Base-by-base conservation (phyloP, 1,140 invertebrate genomes). In the Drosophila kepulauana region DNA sequence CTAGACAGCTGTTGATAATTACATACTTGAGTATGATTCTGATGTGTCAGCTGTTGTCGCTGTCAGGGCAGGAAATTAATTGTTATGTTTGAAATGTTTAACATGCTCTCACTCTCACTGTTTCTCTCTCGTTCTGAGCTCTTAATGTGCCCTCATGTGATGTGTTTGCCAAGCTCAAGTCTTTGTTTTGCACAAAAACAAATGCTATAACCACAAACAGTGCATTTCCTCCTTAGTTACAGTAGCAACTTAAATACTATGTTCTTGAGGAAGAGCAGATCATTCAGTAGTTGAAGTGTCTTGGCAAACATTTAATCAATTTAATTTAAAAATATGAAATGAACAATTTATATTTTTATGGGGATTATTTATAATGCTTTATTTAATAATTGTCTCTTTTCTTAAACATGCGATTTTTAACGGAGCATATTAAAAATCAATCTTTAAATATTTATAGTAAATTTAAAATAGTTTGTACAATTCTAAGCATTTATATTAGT, bases 1-100 rank as follows among this genome's bases (percentile, higher is more conserved):
- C 25, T 30, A 30, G 49, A 52, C 76, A 69, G 63, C 45, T 61
- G 56, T 57, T 65, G 59, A 71, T 65, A 58, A 71, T 75, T 64
- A 51, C 33, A 49, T 43, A 49, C 15, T 8, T 28, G 46, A 59
- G 33, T 70, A 63, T 51, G 20, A 25, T 46, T 62, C 16, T 38
- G 41, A 57, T 70, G 61, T 75, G 61, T 78, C 72, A 75, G 63
- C 57, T 78, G 59, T 64, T 63, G 57, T 66, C 58, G 57, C 66
- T 75, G 51, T 51, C 66, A 49, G 11, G 38, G 52, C 82, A 82
- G 84, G 82, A 86, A 86, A 82, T 64, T 82, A 82, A 88, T 82
- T 86, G 79, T 87, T 79, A 46, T 72, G 64, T 63, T 64, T 68
- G 72, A 71, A 71, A 66, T 62, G 66, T 71, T 75, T 13, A 61